Evolutionary conservation across 2,888 invertebrate genomes (phyloP).

Genomic region (Campaea margaritaria): DNA sequence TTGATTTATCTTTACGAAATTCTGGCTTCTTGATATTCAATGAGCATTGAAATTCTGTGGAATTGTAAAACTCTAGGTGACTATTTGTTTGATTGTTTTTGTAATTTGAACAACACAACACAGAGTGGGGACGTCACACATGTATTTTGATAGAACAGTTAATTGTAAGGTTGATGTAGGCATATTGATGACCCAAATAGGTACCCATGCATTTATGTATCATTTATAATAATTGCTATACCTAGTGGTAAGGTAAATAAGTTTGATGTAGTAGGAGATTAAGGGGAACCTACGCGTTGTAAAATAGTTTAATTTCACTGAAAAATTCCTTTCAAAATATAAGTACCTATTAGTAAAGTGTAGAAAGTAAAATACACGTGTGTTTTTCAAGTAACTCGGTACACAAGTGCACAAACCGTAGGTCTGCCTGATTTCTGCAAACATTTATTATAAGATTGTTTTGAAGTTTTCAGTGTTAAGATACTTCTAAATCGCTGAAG

Average conservation of each 20-base stretch:
- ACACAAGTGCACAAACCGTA: slow-evolving; percentile 38
- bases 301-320: slow-evolving; percentile 37
- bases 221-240: slow-evolving; percentile 35
- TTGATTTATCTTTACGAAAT: not conserved
- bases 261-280: slow-evolving; percentile 16
- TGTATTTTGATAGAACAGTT: slow-evolving; percentile 7
- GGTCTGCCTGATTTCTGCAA: slow-evolving; percentile 40
- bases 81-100: not conserved
- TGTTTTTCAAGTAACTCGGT: slow-evolving; percentile 25
- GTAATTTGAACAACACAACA: slow-evolving; percentile 2
- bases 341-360: slow-evolving; percentile 28
- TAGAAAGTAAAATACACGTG: slow-evolving; percentile 20
- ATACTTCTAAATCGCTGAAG: slow-evolving; percentile 54
- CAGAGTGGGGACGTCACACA: slow-evolving; percentile 6
- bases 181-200: slow-evolving; percentile 27
- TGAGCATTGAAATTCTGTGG: not conserved
- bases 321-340: slow-evolving; percentile 44
- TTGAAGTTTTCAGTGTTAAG: slow-evolving; percentile 53
- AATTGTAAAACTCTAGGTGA: not conserved
- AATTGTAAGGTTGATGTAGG: slow-evolving; percentile 30
- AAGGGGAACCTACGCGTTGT: slow-evolving; percentile 16
- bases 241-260: slow-evolving; percentile 15
- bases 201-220: slow-evolving; percentile 34
- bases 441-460: slow-evolving; percentile 31
- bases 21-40: not conserved